Percentiles rank a stretch among this genome's conserved stretches.
Evolutionary conservation across 2,888 invertebrate species (phyloP).

Genomic region (Nemurella pictetii): DNA sequence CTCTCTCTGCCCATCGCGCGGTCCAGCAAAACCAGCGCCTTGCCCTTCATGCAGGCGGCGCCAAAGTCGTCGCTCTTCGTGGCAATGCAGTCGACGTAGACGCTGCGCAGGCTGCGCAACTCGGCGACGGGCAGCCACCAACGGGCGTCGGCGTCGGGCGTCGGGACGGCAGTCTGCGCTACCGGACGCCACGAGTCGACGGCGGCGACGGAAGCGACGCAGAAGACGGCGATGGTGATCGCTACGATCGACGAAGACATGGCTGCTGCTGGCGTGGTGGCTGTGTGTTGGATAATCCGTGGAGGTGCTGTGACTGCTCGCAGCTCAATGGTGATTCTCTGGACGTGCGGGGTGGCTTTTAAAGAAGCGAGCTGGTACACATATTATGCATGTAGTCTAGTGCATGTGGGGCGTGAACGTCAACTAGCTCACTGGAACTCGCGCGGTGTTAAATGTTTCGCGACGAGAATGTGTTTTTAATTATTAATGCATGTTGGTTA

Average conservation of each 20-base stretch:
- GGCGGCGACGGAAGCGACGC: neutral
- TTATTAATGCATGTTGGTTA: neutral
- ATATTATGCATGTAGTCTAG: neutral
- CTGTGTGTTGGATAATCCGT: conserved; percentile 1
- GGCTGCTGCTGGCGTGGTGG: too few relatives aligned
- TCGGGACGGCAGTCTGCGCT: neutral
- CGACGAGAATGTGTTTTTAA: neutral
- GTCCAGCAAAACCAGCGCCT: conserved; percentile 53
- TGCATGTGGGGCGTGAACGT: conserved; percentile 35
- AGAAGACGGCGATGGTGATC: neutral
- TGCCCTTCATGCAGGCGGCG: conserved; percentile 63
- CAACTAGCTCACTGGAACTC: neutral
- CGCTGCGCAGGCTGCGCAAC: conserved; percentile 52
- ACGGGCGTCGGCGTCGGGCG: neutral
- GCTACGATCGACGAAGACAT: conserved; percentile 2
- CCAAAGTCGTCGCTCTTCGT: conserved; percentile 56
- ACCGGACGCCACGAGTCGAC: conserved; percentile 3
- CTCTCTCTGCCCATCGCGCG: conserved; percentile 18
- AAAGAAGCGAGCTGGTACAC: conserved; percentile 3
- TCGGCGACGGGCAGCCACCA: conserved; percentile 17
- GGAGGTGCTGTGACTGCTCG: neutral
- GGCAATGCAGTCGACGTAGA: conserved; percentile 60
- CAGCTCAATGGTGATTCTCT: neutral
- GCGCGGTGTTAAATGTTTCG: neutral
- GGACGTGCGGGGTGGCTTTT: neutral